Evolutionary conservation across 2,113 vertebrate genomes (phyloP), one percentile per base, ranked within the genome.

Genomic region (Sturnus vulgaris): DNA sequence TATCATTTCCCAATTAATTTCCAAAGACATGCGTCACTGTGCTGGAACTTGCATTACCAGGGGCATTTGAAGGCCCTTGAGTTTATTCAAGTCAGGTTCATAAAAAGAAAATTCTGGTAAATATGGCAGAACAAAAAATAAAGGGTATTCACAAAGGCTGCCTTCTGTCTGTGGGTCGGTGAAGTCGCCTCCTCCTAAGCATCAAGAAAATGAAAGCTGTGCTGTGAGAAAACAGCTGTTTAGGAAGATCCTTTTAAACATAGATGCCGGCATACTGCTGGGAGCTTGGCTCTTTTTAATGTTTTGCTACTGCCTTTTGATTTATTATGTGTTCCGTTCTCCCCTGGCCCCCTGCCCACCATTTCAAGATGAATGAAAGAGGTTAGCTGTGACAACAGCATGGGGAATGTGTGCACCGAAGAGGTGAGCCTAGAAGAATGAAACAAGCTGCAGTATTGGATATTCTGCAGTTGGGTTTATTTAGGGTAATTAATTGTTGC

Each of bases 401-500:
- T 1, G 52, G 46, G 64, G 76, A 55, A 78, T 4, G 56, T 2
- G 5, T 2, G 55, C 44, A 22, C 0, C 0, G 9, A 59, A 73
- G 47, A 70, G 50, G 50, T 39, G 71, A 93, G 64, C 82, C 28
- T 59, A 23, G 65, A 61, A 81, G 72, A n/a, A 81, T 0, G 19
- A 78, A 81, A 70, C 39, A 90, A 90, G 39, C 63, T 63, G 10
- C 47, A 28, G 47, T 2, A 37, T 55, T 92, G 0, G 1, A 66
- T 86, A 83, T 35, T 46, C 68, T 15, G 56, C 72, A 61, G 46
- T 82, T 63, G 55, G 47, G 35, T 86, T 94, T 88, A 81, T 86
- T 88, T 63, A 75, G 60, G 69, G 50, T 86, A 95, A 93, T 83
- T 82, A 82, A 94, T 86, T 39, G 71, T 73, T 73, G 71, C 55